A percentile compares a stretch with the other conserved stretches of the same genome.
Conservation (phyloP, 2,797 vertebrate species). For the Malacoraja senta region DNA sequence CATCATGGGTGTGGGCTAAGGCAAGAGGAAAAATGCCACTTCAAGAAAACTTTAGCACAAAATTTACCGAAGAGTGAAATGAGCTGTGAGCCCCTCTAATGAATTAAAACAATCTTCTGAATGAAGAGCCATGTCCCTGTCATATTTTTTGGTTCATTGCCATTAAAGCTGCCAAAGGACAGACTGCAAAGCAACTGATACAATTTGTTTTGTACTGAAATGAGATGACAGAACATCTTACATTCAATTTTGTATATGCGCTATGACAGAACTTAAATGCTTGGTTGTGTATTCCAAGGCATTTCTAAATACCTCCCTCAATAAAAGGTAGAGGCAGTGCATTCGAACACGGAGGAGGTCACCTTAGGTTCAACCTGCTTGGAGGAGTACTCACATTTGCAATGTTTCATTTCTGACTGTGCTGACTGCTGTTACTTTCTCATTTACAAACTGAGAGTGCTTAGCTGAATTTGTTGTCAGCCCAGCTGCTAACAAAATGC, state of each 20-base stretch:
- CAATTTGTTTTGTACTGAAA: conserved; percentile 12
- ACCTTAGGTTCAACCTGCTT: conserved; percentile 15
- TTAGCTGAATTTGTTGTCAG: conserved; percentile 47
- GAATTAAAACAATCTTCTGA: conserved; percentile 17
- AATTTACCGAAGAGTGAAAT: neutral
- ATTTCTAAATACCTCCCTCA: neutral
- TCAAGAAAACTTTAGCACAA: neutral
- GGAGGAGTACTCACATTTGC: neutral
- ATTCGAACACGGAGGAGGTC: neutral
- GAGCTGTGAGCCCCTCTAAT: neutral
- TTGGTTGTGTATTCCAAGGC: neutral
- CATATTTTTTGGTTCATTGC: conserved; percentile 6
- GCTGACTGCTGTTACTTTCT: conserved; percentile 27
- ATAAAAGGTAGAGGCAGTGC: neutral
- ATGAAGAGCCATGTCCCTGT: neutral
- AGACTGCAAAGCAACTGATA: conserved; percentile 1
- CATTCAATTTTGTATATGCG: neutral
- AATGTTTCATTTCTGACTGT: conserved; percentile 10
- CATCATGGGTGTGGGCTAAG: neutral
- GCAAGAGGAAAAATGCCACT: neutral
- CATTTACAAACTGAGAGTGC: conserved; percentile 23
- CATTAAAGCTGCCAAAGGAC: neutral
- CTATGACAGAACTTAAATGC: conserved; percentile 6
- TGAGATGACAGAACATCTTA: conserved; percentile 19
- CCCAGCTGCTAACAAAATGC: conserved; percentile 64